Conservation (phyloP, 2,797 vertebrate genomes). For the Typhlichthys eigenmanni region DNA sequence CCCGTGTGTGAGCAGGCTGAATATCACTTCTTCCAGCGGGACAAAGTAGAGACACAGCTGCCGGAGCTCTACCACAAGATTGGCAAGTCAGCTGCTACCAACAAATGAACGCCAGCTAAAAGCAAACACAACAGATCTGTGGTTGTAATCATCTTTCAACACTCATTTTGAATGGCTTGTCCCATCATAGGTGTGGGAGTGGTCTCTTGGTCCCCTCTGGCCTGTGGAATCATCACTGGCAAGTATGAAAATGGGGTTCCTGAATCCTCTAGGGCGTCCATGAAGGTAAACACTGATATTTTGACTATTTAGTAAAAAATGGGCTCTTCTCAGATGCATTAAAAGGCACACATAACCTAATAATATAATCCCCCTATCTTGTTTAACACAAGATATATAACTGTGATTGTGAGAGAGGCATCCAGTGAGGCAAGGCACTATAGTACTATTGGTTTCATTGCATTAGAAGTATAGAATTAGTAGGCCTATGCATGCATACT, state of each 20-base stretch:
- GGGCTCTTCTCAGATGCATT: too few species aligned
- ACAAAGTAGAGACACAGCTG: slow-evolving; percentile 97
- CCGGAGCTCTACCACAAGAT: slow-evolving; percentile 98
- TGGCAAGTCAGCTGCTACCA: slow-evolving; percentile 67
- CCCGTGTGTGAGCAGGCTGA: slow-evolving; percentile 97
- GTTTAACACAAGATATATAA: too few species aligned
- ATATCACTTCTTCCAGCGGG: slow-evolving; percentile 97
- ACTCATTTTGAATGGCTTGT: slow-evolving; percentile 18
- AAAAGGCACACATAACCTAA: too few species aligned
- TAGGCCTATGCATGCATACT: too few species aligned
- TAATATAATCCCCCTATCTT: too few species aligned
- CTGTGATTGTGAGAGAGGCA: too few species aligned
- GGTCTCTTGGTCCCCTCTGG: slow-evolving; percentile 98
- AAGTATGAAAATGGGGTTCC: slow-evolving; percentile 96
- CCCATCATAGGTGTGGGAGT: slow-evolving; percentile 89
- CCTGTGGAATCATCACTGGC: slow-evolving; percentile 97
- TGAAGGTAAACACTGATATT: slow-evolving; percentile 82
- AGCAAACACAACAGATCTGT: slow-evolving; percentile 1
- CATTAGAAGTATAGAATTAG: too few species aligned
- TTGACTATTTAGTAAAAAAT: neutral
- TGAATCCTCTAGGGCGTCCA: slow-evolving; percentile 90
- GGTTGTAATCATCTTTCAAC: neutral
- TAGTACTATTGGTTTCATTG: too few species aligned
- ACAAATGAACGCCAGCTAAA: neutral
- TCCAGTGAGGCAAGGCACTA: too few species aligned